Evolutionary conservation across 2,113 vertebrate genomes (phyloP).

Genomic region (Phrynocephalus versicolor): DNA sequence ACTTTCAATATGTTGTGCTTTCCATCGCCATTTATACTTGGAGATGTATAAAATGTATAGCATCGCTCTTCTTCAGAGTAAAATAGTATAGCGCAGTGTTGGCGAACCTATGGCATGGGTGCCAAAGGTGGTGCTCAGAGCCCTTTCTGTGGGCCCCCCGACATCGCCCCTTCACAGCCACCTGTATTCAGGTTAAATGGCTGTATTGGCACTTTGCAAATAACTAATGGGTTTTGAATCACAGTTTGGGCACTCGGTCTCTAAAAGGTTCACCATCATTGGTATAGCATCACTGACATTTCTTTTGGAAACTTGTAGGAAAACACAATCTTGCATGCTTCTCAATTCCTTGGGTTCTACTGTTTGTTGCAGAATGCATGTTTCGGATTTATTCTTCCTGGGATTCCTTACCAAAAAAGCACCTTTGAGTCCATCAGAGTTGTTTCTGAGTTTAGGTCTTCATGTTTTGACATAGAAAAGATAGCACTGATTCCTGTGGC

Average conservation of each 20-base stretch:
- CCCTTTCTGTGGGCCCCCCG: too few relatives aligned
- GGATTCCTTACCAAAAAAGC: slow-evolving; percentile 33
- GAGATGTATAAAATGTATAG: neutral
- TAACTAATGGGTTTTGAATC: too few relatives aligned
- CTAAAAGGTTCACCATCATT: too few relatives aligned
- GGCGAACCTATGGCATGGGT: too few relatives aligned
- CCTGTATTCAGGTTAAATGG: too few relatives aligned
- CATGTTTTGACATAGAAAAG: neutral
- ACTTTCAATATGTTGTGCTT: neutral
- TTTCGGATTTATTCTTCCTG: slow-evolving; percentile 19
- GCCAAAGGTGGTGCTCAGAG: too few relatives aligned
- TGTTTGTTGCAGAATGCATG: neutral
- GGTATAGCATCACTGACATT: neutral
- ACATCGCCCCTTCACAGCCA: too few relatives aligned
- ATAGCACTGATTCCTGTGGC: neutral
- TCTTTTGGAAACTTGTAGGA: neutral
- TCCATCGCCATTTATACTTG: neutral
- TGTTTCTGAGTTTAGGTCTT: neutral
- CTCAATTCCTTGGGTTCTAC: neutral
- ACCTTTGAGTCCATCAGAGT: slow-evolving; percentile 17
- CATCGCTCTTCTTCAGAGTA: neutral
- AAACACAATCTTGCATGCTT: slow-evolving; percentile 47
- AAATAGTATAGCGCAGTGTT: neutral
- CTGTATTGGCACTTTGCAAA: too few relatives aligned
- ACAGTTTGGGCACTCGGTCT: too few relatives aligned